A percentile compares a stretch with the other conserved stretches of the same genome.
These are phyloP conservation scores for Amphiprion ocellaris DNA, from an alignment of 2,113 vertebrate genomes.

Conservation along the genomic window DNA sequence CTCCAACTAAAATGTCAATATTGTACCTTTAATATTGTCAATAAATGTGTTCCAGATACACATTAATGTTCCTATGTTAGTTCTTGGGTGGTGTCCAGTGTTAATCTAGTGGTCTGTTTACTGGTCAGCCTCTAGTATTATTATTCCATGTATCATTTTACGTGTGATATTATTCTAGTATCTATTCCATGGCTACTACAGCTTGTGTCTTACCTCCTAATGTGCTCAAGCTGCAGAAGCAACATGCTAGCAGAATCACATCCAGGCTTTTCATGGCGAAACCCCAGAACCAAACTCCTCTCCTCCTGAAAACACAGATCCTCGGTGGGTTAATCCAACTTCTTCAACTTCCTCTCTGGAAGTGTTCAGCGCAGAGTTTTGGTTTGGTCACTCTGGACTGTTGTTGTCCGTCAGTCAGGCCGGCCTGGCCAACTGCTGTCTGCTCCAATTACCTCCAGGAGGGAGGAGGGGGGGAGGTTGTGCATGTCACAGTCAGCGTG, in stretches of 20 bases:
- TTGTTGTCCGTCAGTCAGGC: constrained; percentile 82
- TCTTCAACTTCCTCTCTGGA: background rate
- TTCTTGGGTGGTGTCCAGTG: too few relatives aligned
- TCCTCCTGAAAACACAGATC: background rate
- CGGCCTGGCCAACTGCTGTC: constrained; percentile 67
- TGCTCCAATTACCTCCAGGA: constrained; percentile 74
- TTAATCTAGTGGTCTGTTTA: too few relatives aligned
- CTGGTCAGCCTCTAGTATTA: background rate
- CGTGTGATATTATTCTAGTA: background rate
- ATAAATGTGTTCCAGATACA: background rate
- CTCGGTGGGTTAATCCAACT: background rate
- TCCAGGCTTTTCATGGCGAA: constrained; percentile 73
- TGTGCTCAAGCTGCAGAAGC: constrained; percentile 64
- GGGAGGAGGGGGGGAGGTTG: constrained; percentile 11
- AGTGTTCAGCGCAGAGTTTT: constrained; percentile 17
- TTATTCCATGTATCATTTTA: background rate
- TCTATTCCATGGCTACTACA: background rate
- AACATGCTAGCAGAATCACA: constrained; percentile 70
- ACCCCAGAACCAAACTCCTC: background rate
- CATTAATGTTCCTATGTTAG: background rate
- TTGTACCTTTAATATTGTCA: background rate
- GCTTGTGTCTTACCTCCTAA: constrained; percentile 79
- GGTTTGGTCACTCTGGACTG: constrained; percentile 55
- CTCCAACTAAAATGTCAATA: background rate
- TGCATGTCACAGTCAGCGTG: background rate